Conservation (phyloP, 1,140 invertebrate genomes). For the Lineus longissimus region DNA sequence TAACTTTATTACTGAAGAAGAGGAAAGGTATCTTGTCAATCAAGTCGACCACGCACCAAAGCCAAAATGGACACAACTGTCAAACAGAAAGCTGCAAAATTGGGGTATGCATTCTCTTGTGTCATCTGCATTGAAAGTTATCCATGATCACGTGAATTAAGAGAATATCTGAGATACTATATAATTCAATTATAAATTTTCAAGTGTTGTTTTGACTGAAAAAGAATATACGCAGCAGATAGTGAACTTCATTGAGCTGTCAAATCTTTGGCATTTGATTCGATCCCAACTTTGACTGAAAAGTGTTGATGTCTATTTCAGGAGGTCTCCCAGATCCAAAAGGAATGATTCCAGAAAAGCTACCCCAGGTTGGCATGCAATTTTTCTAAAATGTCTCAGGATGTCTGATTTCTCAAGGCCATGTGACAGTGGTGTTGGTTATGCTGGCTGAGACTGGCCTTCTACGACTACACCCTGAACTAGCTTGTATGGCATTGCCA, state of each 20-base stretch:
- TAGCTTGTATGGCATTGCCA: slow-evolving; percentile 11
- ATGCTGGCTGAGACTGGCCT: no score
- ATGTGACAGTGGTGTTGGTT: no score
- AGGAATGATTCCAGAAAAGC: slow-evolving; percentile 88
- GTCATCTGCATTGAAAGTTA: no score
- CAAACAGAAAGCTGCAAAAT: slow-evolving; percentile 87
- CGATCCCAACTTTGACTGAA: background rate
- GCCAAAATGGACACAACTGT: slow-evolving; percentile 93
- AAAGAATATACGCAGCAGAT: no score
- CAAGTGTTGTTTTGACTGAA: no score
- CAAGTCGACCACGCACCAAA: slow-evolving; percentile 76
- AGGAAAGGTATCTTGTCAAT: slow-evolving; percentile 69
- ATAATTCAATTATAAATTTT: no score
- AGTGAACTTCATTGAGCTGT: background rate
- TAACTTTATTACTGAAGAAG: slow-evolving; percentile 78
- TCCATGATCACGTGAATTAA: no score
- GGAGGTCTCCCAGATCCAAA: slow-evolving; percentile 82
- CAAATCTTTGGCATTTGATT: background rate
- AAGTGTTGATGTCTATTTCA: slow-evolving; percentile 34
- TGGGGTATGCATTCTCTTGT: slow-evolving; percentile 65
- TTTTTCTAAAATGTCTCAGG: background rate
- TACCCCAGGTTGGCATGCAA: slow-evolving; percentile 63
- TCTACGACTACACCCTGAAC: no score
- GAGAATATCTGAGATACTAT: no score
- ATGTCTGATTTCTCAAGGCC: slow-evolving; percentile 7